Conservation (phyloP, 92 coral and sea anemone species). For the Zoanthus sansibaricus region DNA sequence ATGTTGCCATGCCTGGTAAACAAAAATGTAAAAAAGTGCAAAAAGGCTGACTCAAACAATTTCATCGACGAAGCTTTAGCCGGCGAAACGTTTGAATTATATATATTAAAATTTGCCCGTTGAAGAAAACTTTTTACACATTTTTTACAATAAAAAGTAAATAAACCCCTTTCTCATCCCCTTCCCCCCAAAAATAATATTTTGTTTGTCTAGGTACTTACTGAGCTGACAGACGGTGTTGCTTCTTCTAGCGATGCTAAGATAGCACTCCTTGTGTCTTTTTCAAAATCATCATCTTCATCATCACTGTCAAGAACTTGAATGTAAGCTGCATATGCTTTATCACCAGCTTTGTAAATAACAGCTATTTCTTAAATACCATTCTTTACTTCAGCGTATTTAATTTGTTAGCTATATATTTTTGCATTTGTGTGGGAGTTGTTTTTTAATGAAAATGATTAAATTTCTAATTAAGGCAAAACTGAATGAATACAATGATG, state of each 20-base stretch:
- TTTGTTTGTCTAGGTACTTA: neutral
- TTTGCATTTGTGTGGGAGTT: neutral
- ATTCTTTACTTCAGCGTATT: conserved; percentile 1
- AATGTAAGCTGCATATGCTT: neutral
- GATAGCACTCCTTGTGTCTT: conserved; percentile 1
- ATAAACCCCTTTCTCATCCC: conserved; percentile 1
- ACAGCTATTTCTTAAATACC: neutral
- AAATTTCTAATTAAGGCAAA: conserved; percentile 24
- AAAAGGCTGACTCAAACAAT: neutral
- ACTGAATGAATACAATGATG: neutral
- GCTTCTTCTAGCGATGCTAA: neutral
- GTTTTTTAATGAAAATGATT: conserved; percentile 36
- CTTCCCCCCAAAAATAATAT: neutral
- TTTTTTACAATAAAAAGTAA: neutral
- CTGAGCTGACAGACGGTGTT: neutral
- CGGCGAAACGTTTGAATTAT: too few species aligned
- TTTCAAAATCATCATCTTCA: neutral
- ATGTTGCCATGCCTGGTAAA: neutral
- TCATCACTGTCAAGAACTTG: conserved; percentile 8
- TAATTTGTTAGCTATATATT: neutral
- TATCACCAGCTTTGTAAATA: neutral
- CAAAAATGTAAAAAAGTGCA: neutral
- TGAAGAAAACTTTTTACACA: neutral
- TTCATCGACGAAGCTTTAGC: neutral
- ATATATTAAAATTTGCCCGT: neutral